Evolutionary conservation across 2,797 vertebrate species (phyloP).

Genomic region (Oryzias sinensis): DNA sequence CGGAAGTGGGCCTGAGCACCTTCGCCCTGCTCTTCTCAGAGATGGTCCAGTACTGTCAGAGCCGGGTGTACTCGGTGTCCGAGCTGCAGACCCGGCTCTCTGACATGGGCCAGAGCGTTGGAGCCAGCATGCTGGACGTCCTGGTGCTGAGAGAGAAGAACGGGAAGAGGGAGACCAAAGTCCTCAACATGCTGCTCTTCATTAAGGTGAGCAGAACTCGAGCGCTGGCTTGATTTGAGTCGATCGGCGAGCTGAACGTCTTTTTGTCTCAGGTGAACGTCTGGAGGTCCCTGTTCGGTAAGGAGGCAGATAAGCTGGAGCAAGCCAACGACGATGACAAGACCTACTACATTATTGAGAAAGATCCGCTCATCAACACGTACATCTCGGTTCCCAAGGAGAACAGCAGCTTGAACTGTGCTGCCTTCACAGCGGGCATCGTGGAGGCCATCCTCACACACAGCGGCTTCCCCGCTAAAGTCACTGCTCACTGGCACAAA

Average conservation of each 20-base stretch:
- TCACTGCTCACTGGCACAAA: conserved; percentile 96
- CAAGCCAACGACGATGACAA: conserved; percentile 95
- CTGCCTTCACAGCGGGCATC: conserved; percentile 90
- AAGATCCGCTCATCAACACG: conserved; percentile 90
- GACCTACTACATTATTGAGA: conserved; percentile 95
- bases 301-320: conserved; percentile 94
- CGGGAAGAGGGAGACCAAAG: conserved; percentile 88
- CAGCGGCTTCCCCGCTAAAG: conserved; percentile 93
- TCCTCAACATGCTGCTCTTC: conserved; percentile 92
- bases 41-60: conserved; percentile 97
- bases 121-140: conserved; percentile 86
- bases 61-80: conserved; percentile 90
- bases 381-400: conserved; percentile 94
- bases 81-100: conserved; percentile 91
- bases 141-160: conserved; percentile 89
- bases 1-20: conserved; percentile 87
- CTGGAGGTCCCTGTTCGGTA: conserved; percentile 91
- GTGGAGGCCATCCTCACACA: conserved; percentile 91
- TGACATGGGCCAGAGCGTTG: conserved; percentile 88
- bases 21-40: conserved; percentile 94
- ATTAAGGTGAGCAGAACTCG: conserved; percentile 79
- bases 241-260: neutral
- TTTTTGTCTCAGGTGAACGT: conserved; percentile 66
- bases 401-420: conserved; percentile 95
- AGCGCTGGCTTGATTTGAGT: neutral